phyloP scores from a whole-genome alignment of 2,113 vertebrate genomes.

The Anthoscopus minutus region DNA sequence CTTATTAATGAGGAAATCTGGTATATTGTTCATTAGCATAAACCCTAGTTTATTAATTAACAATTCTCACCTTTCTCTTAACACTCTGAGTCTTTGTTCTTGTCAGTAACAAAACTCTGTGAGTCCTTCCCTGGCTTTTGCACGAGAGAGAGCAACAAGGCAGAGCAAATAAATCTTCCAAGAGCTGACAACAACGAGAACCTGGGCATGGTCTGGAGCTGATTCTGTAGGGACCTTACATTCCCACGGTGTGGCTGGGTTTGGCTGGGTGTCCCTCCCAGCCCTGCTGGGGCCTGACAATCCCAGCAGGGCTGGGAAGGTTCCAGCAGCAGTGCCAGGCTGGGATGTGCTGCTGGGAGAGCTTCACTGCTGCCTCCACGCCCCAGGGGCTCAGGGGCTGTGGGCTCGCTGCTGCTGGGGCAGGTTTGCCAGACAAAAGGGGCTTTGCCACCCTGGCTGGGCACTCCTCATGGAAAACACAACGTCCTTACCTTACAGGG shows the following conservation, averaged over 20 bases:
- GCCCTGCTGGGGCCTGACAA: background rate
- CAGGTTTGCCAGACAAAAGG: background rate
- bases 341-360: rapidly evolving
- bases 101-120: background rate
- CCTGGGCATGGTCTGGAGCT: background rate
- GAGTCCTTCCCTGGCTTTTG: background rate
- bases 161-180: background rate
- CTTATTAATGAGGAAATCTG: background rate
- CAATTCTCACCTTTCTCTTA: background rate
- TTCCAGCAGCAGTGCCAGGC: background rate
- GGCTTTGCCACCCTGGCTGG: background rate
- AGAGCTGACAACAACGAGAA: rapidly evolving
- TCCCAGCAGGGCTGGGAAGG: rapidly evolving
- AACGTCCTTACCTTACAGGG: background rate
- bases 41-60: background rate
- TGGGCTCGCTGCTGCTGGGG: background rate
- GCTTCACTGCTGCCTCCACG: too few species aligned
- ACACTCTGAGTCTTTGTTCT: background rate
- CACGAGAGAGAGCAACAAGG: background rate
- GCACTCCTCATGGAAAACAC: background rate
- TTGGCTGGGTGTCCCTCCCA: background rate
- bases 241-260: rapidly evolving
- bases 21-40: background rate
- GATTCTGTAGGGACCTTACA: background rate
- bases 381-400: background rate